These are phyloP conservation scores for Clanis bilineata DNA, from an alignment of 2,888 invertebrate genomes.

Conservation along the genomic window DNA sequence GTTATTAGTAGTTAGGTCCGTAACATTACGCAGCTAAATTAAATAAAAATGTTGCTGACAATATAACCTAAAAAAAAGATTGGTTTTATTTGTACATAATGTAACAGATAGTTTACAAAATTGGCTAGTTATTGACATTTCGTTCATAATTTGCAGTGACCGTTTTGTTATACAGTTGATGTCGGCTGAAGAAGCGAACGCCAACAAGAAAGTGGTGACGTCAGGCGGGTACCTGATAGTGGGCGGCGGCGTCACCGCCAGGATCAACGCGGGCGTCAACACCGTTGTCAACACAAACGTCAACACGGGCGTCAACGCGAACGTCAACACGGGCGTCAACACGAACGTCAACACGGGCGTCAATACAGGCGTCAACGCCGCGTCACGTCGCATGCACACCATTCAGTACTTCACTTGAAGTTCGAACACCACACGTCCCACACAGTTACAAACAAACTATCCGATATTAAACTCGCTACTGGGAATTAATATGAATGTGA, in stretches of 20 bases:
- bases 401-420: constrained; percentile 21
- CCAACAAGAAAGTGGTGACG: constrained; percentile 64
- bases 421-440: background rate
- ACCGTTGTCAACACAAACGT: background rate
- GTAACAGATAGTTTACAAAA: background rate
- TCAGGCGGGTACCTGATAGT: constrained; percentile 74
- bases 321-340: constrained; percentile 36
- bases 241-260: constrained; percentile 40
- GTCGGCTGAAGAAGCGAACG: constrained; percentile 47
- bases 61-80: background rate
- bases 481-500: background rate
- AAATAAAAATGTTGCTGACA: too few species aligned
- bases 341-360: constrained; percentile 10
- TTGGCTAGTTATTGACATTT: background rate
- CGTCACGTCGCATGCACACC: constrained; percentile 46
- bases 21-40: too few species aligned
- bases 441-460: background rate
- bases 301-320: constrained; percentile 36
- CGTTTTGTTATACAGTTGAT: constrained; percentile 41
- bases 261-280: constrained; percentile 31
- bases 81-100: background rate
- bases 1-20: too few species aligned
- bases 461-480: background rate
- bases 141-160: background rate
- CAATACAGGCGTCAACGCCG: constrained; percentile 22